A percentile compares a stretch with the other conserved stretches of the same genome.
These are phyloP conservation scores for Ylistrum balloti DNA, from an alignment of 1,140 invertebrate species.

Conservation along the genomic window DNA sequence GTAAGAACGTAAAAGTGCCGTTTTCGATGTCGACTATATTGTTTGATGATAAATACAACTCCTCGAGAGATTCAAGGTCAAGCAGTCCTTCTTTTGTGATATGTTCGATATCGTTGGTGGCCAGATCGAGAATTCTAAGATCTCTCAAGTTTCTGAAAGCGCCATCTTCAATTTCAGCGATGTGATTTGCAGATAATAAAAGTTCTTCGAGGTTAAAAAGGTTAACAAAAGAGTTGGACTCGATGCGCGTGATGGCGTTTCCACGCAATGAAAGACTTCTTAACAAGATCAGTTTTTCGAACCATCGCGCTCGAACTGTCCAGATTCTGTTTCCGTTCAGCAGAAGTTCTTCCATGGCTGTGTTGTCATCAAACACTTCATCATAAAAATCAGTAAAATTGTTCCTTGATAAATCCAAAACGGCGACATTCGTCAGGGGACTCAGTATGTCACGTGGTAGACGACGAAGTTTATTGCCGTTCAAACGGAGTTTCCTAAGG, in stretches of 20 bases:
- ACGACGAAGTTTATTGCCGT: constrained; percentile 57
- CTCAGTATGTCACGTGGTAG: constrained; percentile 53
- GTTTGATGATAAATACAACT: constrained; percentile 54
- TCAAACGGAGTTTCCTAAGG: constrained; percentile 52
- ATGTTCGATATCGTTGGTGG: constrained; percentile 56
- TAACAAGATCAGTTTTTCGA: constrained; percentile 51
- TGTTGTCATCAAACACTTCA: constrained; percentile 54
- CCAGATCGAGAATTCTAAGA: constrained; percentile 56
- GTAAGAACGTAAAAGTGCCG: constrained; percentile 43
- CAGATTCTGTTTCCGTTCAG: constrained; percentile 58
- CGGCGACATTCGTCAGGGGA: constrained; percentile 47
- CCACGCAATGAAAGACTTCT: constrained; percentile 56
- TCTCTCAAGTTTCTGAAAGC: constrained; percentile 54
- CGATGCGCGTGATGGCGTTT: constrained; percentile 49
- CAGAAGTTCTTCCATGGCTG: constrained; percentile 54
- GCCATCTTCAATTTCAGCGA: constrained; percentile 50
- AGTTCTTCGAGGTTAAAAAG: constrained; percentile 58
- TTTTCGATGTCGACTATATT: constrained; percentile 53
- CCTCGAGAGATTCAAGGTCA: constrained; percentile 51
- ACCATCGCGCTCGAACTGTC: constrained; percentile 58
- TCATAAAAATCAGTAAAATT: constrained; percentile 60
- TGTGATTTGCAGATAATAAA: constrained; percentile 57
- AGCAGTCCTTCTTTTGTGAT: constrained; percentile 46
- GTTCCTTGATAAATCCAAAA: constrained; percentile 58
- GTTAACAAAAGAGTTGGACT: constrained; percentile 46